These are phyloP conservation scores for Drosophila borealis DNA, from an alignment of 2,888 invertebrate species.

Conservation along the genomic window DNA sequence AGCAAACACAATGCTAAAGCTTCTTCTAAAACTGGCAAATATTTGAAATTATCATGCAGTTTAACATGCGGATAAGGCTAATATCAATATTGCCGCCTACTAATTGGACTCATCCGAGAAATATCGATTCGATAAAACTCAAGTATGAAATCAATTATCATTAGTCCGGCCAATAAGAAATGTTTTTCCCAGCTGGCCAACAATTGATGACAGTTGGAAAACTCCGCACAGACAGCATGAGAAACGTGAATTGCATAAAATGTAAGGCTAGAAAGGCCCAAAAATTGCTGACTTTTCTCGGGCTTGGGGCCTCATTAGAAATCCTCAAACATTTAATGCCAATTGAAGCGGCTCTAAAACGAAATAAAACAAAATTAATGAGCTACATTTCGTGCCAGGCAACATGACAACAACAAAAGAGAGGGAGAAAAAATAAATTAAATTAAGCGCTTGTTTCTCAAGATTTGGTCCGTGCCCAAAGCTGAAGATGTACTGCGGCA, in stretches of 20 bases:
- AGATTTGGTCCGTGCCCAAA: constrained; percentile 45
- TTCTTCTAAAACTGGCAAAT: neutral
- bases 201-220: constrained; percentile 48
- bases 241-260: constrained; percentile 77
- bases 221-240: constrained; percentile 17
- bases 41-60: constrained; percentile 20
- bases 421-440: constrained; percentile 72
- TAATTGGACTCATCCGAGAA: constrained; percentile 35
- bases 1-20: neutral
- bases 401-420: constrained; percentile 37
- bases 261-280: constrained; percentile 59
- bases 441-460: constrained; percentile 75
- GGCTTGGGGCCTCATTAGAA: constrained; percentile 32
- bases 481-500: constrained; percentile 54
- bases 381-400: constrained; percentile 65
- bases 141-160: constrained; percentile 67
- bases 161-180: constrained; percentile 23
- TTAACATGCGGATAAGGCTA: constrained; percentile 11
- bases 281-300: constrained; percentile 59
- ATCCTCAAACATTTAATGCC: constrained; percentile 53
- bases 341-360: constrained; percentile 68
- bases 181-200: constrained; percentile 27
- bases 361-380: constrained; percentile 79
- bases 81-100: constrained; percentile 16
- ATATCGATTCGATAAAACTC: constrained; percentile 62